Base-by-base conservation (phyloP, 2,888 invertebrate genomes). In the Cloeon dipterum region DNA sequence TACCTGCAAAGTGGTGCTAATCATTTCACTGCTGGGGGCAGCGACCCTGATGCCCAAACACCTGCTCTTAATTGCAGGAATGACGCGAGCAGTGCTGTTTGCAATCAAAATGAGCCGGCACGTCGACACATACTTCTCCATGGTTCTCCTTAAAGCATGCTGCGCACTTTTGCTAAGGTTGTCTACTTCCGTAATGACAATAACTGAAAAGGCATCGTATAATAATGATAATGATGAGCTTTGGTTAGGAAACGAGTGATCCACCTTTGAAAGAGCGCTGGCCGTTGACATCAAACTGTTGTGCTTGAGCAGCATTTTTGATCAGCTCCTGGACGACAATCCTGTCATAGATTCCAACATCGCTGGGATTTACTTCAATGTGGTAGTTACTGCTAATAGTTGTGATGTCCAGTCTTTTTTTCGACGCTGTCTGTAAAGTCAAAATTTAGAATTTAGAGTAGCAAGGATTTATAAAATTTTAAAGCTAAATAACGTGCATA, bases 71-170 rank as follows among this genome's bases (percentile, higher is more conserved):
- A 99, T 91, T 4, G 98, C 94, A n/a, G 93, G 91, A 47, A 94
- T 88, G 2, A 96, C 88, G 49, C 86, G 71, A 4, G 93, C 93
- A 21, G 85, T 86, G 1, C 93, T 91, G 52, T 89, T 89, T 2
- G 91, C 85, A 47, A 88, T 85, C 1, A 99, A 65, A 47, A 98
- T 88, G 4, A 96, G 63, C 13, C 96, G 71, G 54, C 96, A 98
- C 3, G 89, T 91, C 13, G 79, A 65, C 39, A 91, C 79, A 57
- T 98, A 98, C 54, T 98, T 98, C 57, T 99, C 98, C 98, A 99
- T 98, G 0, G 98, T 99, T 33, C 98, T 70, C 46, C 98, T 73
- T 35, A 99, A 61, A 0, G 94, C 96, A 57, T 98, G 94, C 53
- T 99, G 98, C 0, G 98, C 98, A 61, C 98, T 96, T 56, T 85